A percentile compares a stretch with the other conserved stretches of the same genome.
These are phyloP conservation scores for Streptopelia turtur DNA, from an alignment of 2,797 vertebrate genomes.

Conservation along the genomic window DNA sequence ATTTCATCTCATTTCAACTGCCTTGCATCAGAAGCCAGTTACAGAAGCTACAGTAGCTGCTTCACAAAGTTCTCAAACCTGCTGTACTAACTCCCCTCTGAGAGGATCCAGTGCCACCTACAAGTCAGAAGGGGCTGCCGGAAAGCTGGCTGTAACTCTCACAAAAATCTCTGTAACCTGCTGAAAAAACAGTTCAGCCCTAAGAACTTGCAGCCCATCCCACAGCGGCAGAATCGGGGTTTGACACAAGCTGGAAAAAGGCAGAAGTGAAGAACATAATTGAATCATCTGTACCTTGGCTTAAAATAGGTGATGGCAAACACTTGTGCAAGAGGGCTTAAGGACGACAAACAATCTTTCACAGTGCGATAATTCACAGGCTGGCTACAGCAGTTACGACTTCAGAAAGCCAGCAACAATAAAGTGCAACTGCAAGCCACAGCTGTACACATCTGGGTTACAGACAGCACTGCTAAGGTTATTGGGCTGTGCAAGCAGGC, in stretches of 20 bases:
- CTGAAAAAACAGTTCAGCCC: not conserved
- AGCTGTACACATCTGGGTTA: not conserved
- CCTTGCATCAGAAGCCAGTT: not conserved
- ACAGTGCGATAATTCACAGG: not conserved
- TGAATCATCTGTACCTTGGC: not conserved
- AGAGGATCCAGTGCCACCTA: not conserved
- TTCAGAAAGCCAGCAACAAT: not conserved
- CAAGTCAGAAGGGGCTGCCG: not conserved
- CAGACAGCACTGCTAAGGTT: not conserved
- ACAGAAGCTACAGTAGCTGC: not conserved
- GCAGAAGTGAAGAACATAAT: not conserved
- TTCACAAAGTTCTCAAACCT: not conserved
- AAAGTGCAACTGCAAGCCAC: not conserved
- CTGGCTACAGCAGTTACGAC: not conserved
- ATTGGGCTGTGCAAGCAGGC: not conserved
- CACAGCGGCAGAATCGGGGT: rapidly evolving
- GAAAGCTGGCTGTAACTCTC: not conserved
- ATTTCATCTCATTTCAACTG: not conserved
- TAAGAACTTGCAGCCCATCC: not conserved
- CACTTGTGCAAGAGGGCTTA: not conserved
- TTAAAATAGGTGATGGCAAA: not conserved
- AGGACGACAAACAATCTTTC: not conserved
- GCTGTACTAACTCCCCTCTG: not conserved
- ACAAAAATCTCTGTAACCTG: not conserved
- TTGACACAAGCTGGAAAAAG: not conserved